A percentile compares a stretch with the other conserved stretches of the same genome.
Evolutionary conservation across 2,797 vertebrate species (phyloP).

Genomic region (Phalanger gymnotis): DNA sequence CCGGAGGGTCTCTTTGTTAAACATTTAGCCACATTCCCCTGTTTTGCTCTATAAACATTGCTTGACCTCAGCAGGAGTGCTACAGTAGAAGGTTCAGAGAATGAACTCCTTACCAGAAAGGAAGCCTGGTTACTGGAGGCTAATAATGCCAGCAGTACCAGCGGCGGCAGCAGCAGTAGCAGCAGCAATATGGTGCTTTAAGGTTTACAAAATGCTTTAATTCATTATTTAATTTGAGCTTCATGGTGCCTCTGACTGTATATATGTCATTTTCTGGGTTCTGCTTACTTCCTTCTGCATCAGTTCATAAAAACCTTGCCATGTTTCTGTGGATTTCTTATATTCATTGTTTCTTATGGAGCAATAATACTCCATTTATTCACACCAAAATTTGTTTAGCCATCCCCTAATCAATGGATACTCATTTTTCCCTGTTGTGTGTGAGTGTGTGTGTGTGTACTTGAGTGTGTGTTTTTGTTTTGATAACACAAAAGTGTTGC

Average conservation of each 20-base stretch:
- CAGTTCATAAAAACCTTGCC: neutral
- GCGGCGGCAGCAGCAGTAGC: too few species aligned
- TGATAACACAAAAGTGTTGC: neutral
- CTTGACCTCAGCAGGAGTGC: neutral
- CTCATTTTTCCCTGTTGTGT: neutral
- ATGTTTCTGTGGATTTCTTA: neutral
- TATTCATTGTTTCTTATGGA: neutral
- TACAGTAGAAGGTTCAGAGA: neutral
- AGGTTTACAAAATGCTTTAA: neutral
- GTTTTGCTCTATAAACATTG: neutral
- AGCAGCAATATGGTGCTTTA: neutral
- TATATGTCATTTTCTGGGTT: neutral
- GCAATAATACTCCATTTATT: neutral
- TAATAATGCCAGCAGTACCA: neutral
- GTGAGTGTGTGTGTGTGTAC: too few species aligned
- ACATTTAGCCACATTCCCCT: neutral
- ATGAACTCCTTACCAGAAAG: neutral
- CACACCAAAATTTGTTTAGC: neutral
- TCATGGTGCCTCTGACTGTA: neutral
- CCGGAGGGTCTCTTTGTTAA: neutral
- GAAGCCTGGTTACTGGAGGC: neutral
- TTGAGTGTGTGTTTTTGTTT: neutral
- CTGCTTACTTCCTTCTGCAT: neutral
- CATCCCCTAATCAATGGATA: neutral
- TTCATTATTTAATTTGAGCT: neutral